Base-by-base conservation (phyloP, 2,888 invertebrate genomes). In the Polydrusus pterygomalis region DNA sequence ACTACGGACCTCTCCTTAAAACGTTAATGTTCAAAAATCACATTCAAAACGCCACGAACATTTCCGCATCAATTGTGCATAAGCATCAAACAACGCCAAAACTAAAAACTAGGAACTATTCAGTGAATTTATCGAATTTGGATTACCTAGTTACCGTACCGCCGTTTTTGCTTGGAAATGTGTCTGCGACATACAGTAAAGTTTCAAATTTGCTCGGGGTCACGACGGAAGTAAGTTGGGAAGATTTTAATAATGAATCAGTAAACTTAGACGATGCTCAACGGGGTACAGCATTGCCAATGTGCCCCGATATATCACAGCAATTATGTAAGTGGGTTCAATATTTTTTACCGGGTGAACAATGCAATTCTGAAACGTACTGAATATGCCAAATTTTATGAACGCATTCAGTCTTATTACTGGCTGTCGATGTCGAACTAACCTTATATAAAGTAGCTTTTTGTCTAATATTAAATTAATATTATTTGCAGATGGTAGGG, bases 261-360 rank as follows among this genome's bases (percentile, higher is more conserved):
- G 10, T 38, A 10, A 77, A 80, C 10, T 3, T 47, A 8, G 64
- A 43, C 78, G 77, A 70, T 67, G 20, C n/a, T 43, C 64, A 49
- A 65, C 76, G 75, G 65, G 40, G 84, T 79, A 78, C 84, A 86
- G 78, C 77, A 64, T 77, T 86, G 69, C 86, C 89, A 85, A 78
- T 85, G 25, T 94, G 93, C 86, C 92, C 92, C 15, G 88, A 88
- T 74, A 88, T 90, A 62, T 92, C 93, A 38, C 91, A 92, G 43
- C 91, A 91, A 87, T 89, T 93, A 84, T 90, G 93, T 93, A 86
- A 89, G 89, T 85, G 68, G 34, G 6, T 47, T 43, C 10, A 40
- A 43, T 43, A 43, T 11, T 40, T 40, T 40, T 40, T 25, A 25
- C 25, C 25, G 25, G 25, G 25, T 25, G 25, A 25, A 5, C 5